Conservation (phyloP, 2,113 vertebrate species). For the Lathamus discolor region DNA sequence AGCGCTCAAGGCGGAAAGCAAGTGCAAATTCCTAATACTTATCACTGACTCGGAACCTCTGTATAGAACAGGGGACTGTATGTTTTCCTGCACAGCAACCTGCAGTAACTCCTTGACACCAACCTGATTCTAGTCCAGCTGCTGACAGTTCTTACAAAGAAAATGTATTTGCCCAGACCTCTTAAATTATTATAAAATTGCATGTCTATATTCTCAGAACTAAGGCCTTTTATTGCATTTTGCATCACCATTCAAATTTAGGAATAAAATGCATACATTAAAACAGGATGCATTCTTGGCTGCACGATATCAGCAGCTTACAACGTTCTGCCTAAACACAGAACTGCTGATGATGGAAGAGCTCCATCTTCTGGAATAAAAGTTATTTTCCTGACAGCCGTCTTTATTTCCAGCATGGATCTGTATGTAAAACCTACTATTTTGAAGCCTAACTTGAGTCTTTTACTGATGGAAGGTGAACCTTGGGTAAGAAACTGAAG, state of each 20-base stretch:
- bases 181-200: slow-evolving; percentile 20
- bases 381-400: neutral
- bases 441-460: neutral
- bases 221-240: slow-evolving; percentile 13
- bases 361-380: slow-evolving; percentile 70
- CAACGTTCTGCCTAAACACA: neutral
- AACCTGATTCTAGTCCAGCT: neutral
- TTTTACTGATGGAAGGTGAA: neutral
- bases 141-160: neutral
- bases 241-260: slow-evolving; percentile 4
- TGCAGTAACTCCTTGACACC: neutral
- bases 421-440: neutral
- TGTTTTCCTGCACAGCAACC: neutral
- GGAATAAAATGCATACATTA: slow-evolving; percentile 10
- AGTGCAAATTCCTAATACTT: neutral
- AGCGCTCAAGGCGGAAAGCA: neutral
- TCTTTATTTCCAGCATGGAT: neutral
- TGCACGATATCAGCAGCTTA: slow-evolving; percentile 1
- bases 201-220: slow-evolving; percentile 25
- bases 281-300: slow-evolving; percentile 8
- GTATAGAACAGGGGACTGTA: neutral
- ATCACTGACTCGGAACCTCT: neutral
- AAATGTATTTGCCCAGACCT: slow-evolving; percentile 22
- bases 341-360: slow-evolving; percentile 62
- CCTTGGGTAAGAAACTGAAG: neutral